Evolutionary conservation across 2,797 vertebrate species (phyloP).

Genomic region (Philypnodon macrostomus): DNA sequence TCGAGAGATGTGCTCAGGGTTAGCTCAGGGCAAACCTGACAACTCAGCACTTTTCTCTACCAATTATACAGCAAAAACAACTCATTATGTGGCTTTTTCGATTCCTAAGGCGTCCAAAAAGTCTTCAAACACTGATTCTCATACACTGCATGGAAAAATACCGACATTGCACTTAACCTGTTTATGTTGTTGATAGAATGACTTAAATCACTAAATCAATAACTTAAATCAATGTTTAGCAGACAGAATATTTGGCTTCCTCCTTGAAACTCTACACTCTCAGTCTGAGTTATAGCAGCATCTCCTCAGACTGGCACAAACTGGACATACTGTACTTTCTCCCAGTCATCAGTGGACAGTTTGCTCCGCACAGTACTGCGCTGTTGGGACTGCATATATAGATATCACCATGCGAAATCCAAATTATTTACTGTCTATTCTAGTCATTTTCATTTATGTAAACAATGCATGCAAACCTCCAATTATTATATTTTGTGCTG

Average conservation of each 20-base stretch:
- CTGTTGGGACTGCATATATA: slow-evolving; percentile 1
- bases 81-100: slow-evolving; percentile 1
- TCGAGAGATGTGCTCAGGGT: slow-evolving; percentile 25
- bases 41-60: slow-evolving; percentile 51
- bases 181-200: slow-evolving; percentile 14
- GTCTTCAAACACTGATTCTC: neutral
- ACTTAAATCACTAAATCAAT: neutral
- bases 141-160: neutral
- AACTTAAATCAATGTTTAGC: slow-evolving; percentile 28
- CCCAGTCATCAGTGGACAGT: slow-evolving; percentile 13
- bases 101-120: too few species aligned
- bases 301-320: slow-evolving; percentile 7
- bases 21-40: slow-evolving; percentile 36
- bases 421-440: slow-evolving; percentile 13
- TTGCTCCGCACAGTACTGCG: slow-evolving; percentile 9
- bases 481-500: too few species aligned
- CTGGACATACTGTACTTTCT: slow-evolving; percentile 40
- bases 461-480: neutral
- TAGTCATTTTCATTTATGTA: neutral
- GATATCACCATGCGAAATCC: slow-evolving; percentile 4
- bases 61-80: slow-evolving; percentile 30
- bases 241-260: slow-evolving; percentile 24
- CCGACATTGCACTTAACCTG: neutral
- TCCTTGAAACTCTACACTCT: neutral
- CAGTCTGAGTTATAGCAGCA: slow-evolving; percentile 5